Evolutionary conservation across 2,888 invertebrate genomes (phyloP), one percentile per base, ranked within the genome.

Genomic region (Aphodius granarius): DNA sequence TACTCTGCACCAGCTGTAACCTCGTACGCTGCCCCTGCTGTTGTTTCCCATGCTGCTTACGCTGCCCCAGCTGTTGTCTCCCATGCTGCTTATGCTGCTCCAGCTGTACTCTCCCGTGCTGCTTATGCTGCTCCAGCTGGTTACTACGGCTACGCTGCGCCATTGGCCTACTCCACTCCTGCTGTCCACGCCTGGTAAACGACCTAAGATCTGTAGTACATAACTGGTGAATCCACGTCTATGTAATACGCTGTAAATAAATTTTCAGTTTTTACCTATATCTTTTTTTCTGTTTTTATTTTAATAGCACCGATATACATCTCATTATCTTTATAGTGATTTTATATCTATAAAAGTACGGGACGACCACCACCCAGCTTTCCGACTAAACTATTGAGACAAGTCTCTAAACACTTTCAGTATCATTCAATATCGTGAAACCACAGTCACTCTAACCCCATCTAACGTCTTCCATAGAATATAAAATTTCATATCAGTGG

Each of bases 61-160:
- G 86, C 86, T 18, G 85, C 86, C 2, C 87, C 87, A 6, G 85
- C 83, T 76, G 79, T 78, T 18, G 75, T 21, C 63, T 86, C 86
- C 2, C 77, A 84, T 64, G 86, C 86, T 17, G 85, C 86, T 2
- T 77, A 84, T 64, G 86, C 86, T 17, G 85, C 86, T 2, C 87
- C 87, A 9, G 85, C 83, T 74, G 78, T 79, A 63, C 75, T 80
- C 66, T 73, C 70, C 78, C 82, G 13, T 43, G 43, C 43, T 43
- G 17, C 84, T 83, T 71, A 85, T 86, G 16, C 73, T 6, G 73
- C 75, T 19, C 75, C 75, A 64, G 23, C 72, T 18, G 16, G 22
- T 9, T 20, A 22, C 22, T 68, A 68, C 22, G 20, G n/a, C 22
- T 20, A 18, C 6, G 66, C 66, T 17, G 19, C 66, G 13, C 19